A percentile compares a stretch with the other conserved stretches of the same genome.
Conservation (phyloP, 2,113 vertebrate species). For the Microcebus jonahi region DNA sequence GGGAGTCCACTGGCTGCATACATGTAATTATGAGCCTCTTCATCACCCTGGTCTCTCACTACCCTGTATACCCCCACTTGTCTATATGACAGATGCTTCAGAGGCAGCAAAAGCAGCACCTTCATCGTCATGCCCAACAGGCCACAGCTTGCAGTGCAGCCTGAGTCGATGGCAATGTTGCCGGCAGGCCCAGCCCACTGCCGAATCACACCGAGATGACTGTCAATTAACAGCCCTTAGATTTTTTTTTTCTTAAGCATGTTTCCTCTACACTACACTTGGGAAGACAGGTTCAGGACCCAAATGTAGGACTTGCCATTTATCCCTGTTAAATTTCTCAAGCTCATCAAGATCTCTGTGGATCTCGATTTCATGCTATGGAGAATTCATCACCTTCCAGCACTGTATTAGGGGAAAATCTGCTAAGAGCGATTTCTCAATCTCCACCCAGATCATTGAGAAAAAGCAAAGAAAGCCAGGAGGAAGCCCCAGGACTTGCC, state of each 20-base stretch:
- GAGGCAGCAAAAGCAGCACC: background rate
- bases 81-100: background rate
- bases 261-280: background rate
- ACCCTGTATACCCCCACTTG: background rate
- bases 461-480: conserved; percentile 1
- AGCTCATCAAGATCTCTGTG: background rate
- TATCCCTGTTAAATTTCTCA: background rate
- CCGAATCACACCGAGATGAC: background rate
- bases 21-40: background rate
- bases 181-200: background rate
- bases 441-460: background rate
- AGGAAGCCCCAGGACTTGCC: background rate
- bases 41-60: background rate
- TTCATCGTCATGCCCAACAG: background rate
- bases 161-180: background rate
- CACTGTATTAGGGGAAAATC: background rate
- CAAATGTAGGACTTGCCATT: background rate
- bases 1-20: background rate
- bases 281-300: background rate
- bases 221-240: background rate
- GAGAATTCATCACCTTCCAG: conserved; percentile 27
- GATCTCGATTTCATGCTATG: background rate
- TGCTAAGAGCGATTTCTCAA: background rate
- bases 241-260: background rate
- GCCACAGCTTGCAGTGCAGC: background rate